Conservation (phyloP, 2,888 invertebrate genomes). For the Polymixis flavicincta region DNA sequence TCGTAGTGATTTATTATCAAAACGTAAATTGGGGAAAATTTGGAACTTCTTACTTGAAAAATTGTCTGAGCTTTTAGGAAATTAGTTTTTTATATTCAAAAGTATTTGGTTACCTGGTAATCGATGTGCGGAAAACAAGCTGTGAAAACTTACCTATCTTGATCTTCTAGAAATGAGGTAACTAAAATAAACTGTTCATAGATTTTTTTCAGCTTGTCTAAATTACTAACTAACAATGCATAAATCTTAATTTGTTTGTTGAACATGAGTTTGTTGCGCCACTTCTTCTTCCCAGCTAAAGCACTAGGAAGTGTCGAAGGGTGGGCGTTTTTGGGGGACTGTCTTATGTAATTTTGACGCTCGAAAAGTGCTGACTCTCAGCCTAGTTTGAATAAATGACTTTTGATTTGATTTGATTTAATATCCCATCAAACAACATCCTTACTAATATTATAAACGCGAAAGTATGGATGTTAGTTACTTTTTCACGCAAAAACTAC, state of each 20-base stretch:
- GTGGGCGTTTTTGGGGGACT: no score
- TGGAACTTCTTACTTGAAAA: constrained; percentile 36
- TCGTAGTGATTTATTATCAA: constrained; percentile 83
- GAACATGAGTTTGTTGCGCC: no score
- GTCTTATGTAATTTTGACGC: no score
- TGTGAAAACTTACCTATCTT: background rate
- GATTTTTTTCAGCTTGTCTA: background rate
- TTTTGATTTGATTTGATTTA: no score
- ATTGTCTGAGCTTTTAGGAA: constrained; percentile 28
- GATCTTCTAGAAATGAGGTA: background rate
- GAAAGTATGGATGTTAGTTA: no score
- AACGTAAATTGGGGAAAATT: constrained; percentile 73
- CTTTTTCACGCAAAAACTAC: no score
- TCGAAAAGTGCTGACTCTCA: no score
- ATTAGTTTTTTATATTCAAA: constrained; percentile 12
- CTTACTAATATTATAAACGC: no score
- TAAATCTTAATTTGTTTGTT: no score
- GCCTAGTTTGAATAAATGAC: no score
- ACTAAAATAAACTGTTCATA: background rate
- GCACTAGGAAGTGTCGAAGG: no score
- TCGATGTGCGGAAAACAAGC: background rate
- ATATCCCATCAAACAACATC: constrained; percentile 34
- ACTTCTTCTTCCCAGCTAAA: no score
- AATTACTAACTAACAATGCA: background rate
- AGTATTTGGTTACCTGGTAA: background rate